A percentile compares a stretch with the other conserved stretches of the same genome.
Conservation (phyloP, 2,113 vertebrate species). For the Platycercus adscitus region DNA sequence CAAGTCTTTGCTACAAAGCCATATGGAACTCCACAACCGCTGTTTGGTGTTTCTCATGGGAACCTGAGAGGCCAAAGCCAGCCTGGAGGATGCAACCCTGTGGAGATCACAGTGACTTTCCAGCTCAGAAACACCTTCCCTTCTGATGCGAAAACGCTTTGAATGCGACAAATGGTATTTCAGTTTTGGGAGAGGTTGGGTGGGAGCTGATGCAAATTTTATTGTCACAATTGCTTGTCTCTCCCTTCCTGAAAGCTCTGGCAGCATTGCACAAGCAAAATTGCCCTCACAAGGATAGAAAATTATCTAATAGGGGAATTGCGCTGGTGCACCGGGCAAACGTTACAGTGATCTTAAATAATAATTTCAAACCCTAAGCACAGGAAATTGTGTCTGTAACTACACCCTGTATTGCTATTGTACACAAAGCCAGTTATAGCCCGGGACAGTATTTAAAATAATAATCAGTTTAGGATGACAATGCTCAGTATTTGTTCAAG, state of each 20-base stretch:
- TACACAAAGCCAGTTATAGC: slow-evolving; percentile 28
- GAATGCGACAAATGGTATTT: slow-evolving; percentile 44
- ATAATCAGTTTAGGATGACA: slow-evolving; percentile 19
- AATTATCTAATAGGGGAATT: slow-evolving; percentile 74
- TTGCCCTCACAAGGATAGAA: slow-evolving; percentile 67
- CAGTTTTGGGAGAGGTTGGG: slow-evolving; percentile 70
- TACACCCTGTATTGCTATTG: slow-evolving; percentile 54
- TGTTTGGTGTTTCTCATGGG: background rate
- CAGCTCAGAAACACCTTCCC: slow-evolving; percentile 24
- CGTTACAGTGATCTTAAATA: slow-evolving; percentile 41
- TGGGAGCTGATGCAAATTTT: slow-evolving; percentile 74
- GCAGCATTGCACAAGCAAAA: slow-evolving; percentile 58
- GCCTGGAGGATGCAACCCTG: slow-evolving; percentile 7
- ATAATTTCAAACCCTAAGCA: slow-evolving; percentile 42
- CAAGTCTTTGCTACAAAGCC: background rate
- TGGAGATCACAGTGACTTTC: slow-evolving; percentile 21
- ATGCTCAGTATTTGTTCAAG: slow-evolving; percentile 20
- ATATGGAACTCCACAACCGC: background rate
- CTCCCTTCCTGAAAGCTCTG: slow-evolving; percentile 80
- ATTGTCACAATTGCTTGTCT: slow-evolving; percentile 73
- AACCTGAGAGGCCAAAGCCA: background rate
- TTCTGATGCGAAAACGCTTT: slow-evolving; percentile 44
- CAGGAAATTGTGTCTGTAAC: slow-evolving; percentile 67
- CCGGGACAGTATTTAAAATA: slow-evolving; percentile 43
- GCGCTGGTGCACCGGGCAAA: background rate